Conservation (phyloP, 2,888 invertebrate genomes). For the Tethea ocularis region DNA sequence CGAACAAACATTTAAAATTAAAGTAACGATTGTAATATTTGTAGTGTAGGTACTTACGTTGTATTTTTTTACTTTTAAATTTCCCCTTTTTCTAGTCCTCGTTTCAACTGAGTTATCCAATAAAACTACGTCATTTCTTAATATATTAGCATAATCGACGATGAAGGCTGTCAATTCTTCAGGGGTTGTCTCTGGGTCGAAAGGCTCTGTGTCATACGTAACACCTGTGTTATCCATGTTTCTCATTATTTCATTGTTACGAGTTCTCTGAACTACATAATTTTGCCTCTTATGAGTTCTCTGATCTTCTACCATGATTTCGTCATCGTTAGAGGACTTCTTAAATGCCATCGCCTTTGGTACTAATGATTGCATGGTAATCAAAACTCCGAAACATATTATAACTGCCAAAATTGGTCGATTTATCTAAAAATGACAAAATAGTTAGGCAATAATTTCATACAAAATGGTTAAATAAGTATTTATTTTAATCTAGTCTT, state of each 20-base stretch:
- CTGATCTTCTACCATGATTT: conserved; percentile 60
- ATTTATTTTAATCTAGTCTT: too few species aligned
- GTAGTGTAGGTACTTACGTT: conserved; percentile 50
- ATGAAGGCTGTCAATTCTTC: conserved; percentile 67
- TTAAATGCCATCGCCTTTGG: conserved; percentile 55
- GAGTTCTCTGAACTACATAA: conserved; percentile 55
- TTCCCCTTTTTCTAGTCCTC: conserved; percentile 69
- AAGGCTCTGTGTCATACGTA: conserved; percentile 44
- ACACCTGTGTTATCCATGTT: conserved; percentile 47
- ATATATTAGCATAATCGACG: conserved; percentile 73
- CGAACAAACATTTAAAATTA: too few species aligned
- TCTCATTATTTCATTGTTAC: conserved; percentile 50
- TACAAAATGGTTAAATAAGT: too few species aligned
- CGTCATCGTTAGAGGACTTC: conserved; percentile 51
- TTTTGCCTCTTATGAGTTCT: conserved; percentile 63
- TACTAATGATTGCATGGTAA: conserved; percentile 53
- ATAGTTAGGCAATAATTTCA: too few species aligned
- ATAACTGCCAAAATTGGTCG: conserved; percentile 44
- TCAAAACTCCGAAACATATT: conserved; percentile 51
- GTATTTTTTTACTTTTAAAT: conserved; percentile 59
- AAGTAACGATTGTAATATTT: too few species aligned
- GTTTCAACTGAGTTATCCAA: conserved; percentile 75
- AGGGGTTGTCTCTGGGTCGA: conserved; percentile 47
- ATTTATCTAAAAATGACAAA: conserved; percentile 50
- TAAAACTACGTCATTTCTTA: conserved; percentile 68